Conservation (phyloP, 2,888 invertebrate genomes). For the Cinara cedri region DNA sequence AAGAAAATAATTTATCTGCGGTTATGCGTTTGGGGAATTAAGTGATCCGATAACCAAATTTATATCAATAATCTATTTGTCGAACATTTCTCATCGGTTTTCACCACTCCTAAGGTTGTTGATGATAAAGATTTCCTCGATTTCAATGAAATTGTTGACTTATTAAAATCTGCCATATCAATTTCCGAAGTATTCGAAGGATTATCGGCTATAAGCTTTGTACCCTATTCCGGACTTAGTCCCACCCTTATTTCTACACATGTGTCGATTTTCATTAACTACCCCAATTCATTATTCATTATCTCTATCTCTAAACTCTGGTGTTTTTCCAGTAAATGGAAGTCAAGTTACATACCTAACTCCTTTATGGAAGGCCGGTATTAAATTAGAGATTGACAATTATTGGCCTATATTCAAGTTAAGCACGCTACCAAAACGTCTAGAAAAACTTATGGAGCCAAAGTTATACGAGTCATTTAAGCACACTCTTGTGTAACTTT, state of each 20-base stretch:
- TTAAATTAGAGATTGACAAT: neutral
- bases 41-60: too few relatives aligned
- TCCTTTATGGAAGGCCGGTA: neutral
- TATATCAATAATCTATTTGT: too few relatives aligned
- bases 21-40: too few relatives aligned
- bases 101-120: too few relatives aligned
- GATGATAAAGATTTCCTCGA: too few relatives aligned
- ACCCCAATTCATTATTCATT: neutral
- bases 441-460: too few relatives aligned
- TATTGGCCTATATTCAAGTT: slow-evolving; percentile 22
- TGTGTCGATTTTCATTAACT: neutral
- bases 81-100: too few relatives aligned
- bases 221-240: neutral
- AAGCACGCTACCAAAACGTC: neutral
- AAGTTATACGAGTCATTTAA: slow-evolving; percentile 3
- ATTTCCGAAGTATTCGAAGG: too few relatives aligned
- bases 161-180: too few relatives aligned
- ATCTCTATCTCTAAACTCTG: neutral
- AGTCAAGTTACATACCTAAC: neutral
- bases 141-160: too few relatives aligned
- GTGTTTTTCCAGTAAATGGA: neutral
- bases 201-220: neutral
- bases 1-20: too few relatives aligned
- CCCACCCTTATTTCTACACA: neutral
- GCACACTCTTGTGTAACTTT: neutral